Base-by-base conservation (phyloP, 2,888 invertebrate genomes). In the Onthophagus sagittarius region DNA sequence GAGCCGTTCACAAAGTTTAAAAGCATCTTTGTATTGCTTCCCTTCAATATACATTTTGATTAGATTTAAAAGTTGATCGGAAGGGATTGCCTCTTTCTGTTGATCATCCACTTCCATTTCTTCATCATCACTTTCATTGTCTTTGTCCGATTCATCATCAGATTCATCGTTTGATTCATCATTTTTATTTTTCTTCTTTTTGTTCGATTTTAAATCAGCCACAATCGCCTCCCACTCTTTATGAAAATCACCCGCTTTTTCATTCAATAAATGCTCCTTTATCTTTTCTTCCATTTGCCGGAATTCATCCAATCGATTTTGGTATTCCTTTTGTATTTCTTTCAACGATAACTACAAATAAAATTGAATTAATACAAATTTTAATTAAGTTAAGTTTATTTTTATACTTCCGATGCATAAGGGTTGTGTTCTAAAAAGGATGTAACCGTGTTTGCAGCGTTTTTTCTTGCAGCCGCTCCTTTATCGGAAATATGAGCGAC, bases 401-500 rank as follows among this genome's bases (percentile, higher is more conserved):
- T 64, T 62, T 86, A 87, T 79, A 93, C 88, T 86, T 91, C 91
- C 0, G 92, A 91, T n/a, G 94, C 92, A 84, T 92, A 98, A 3
- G 95, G 94, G 86, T 98, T 98, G 77, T 91, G 90, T 83, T 94
- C 91, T 63, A 98, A 86, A 83, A 97, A 92, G 13, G 91, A 88
- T 76, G 92, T 92, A 3, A 95, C 83, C 53, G 95, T 87, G 80
- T 92, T 92, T 73, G 95, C 90, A 2, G 97, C 94, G 76, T 91
- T 90, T 85, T 96, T 97, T 33, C 98, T 88, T 0, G 97, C 98
- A 72, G 90, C 88, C 5, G 94, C 92, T 0, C 94, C 93, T 83
- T 93, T 94, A 84, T 98, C 98, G 72, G 90, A 87, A 63, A 98
- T 86, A 15, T 96, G 91, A 5, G 90, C 90, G 9, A 92, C 89